These are phyloP conservation scores for Amphipyra berbera DNA, from an alignment of 2,888 invertebrate species.

Conservation along the genomic window DNA sequence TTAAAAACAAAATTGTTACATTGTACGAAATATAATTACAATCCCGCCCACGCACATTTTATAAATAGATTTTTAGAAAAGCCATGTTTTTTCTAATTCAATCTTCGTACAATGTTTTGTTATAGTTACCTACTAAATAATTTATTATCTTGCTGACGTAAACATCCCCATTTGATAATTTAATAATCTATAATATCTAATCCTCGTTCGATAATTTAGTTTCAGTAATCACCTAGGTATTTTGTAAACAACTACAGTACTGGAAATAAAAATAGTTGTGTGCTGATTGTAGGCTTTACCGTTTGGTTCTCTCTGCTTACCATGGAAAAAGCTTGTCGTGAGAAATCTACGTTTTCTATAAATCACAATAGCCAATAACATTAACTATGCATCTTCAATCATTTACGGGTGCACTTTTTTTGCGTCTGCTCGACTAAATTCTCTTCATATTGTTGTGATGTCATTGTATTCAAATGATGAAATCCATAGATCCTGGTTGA, in stretches of 20 bases:
- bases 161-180: too few relatives aligned
- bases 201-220: too few relatives aligned
- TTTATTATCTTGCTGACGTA: too few relatives aligned
- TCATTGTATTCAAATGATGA: constrained; percentile 46
- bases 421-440: not conserved
- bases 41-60: constrained; percentile 28
- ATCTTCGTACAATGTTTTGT: constrained; percentile 35
- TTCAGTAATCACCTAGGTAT: not conserved
- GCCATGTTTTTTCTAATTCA: constrained; percentile 31
- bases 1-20: constrained; percentile 22
- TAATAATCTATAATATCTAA: not conserved
- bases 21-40: constrained; percentile 23
- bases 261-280: not conserved
- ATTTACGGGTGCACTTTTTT: not conserved
- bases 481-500: constrained; percentile 63
- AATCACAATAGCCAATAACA: not conserved
- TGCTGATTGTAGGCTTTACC: not conserved
- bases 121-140: constrained; percentile 25
- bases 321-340: not conserved
- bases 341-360: constrained; percentile 2
- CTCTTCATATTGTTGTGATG: constrained; percentile 30
- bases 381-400: not conserved
- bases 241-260: not conserved
- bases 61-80: constrained; percentile 38
- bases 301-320: not conserved